Percentiles rank a stretch among this genome's conserved stretches.
These are phyloP conservation scores for Antheraea yamamai DNA, from an alignment of 2,888 invertebrate species.

Conservation along the genomic window DNA sequence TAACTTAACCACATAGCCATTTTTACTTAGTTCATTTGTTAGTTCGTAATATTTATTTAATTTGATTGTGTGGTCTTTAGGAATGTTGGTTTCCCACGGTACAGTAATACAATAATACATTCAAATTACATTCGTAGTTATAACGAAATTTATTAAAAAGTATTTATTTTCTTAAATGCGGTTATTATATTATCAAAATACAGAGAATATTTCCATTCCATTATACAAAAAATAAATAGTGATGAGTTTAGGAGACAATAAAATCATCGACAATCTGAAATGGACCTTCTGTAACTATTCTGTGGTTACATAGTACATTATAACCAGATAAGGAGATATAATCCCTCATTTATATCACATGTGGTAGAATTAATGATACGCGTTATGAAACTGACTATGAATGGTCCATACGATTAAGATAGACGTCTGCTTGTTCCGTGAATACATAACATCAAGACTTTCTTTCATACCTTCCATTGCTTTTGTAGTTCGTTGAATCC, in stretches of 20 bases:
- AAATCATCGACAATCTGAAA: background rate
- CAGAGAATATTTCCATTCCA: too few species aligned
- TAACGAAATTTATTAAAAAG: too few species aligned
- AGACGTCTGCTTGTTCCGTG: background rate
- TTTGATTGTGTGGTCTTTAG: too few species aligned
- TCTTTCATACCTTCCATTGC: conserved; percentile 6
- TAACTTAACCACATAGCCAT: too few species aligned
- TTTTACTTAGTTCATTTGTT: too few species aligned
- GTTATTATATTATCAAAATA: too few species aligned
- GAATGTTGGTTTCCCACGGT: too few species aligned
- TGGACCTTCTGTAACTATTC: background rate
- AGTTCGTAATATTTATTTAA: too few species aligned
- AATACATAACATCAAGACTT: background rate
- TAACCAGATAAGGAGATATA: conserved; percentile 1
- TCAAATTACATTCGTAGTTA: too few species aligned
- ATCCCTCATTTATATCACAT: background rate
- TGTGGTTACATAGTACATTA: background rate
- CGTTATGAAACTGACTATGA: conserved; percentile 2
- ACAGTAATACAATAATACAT: too few species aligned
- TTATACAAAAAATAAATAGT: background rate
- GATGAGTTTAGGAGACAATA: background rate
- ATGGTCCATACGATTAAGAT: background rate
- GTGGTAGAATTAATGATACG: background rate
- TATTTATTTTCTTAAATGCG: too few species aligned
- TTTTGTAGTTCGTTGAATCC: conserved; percentile 4